Conservation (phyloP, 2,113 vertebrate genomes). For the Eulemur rufifrons region DNA sequence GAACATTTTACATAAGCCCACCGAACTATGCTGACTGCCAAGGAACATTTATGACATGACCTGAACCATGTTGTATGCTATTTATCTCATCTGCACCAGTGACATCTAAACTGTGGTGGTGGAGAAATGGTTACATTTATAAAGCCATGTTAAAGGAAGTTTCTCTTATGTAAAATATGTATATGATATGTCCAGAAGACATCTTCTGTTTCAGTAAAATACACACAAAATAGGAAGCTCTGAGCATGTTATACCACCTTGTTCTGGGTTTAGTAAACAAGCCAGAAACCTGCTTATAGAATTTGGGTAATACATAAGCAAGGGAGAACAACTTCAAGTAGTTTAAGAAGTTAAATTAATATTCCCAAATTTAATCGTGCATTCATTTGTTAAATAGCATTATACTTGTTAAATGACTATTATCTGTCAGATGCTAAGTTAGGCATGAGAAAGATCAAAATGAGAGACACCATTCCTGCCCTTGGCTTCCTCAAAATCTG, state of each 20-base stretch:
- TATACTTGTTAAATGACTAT: background rate
- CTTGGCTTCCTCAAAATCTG: background rate
- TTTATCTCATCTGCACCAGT: background rate
- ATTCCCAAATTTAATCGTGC: background rate
- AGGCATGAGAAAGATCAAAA: background rate
- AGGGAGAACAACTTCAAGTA: background rate
- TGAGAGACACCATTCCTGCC: background rate
- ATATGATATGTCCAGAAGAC: background rate
- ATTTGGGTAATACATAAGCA: background rate
- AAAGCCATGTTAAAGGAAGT: background rate
- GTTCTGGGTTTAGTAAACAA: background rate
- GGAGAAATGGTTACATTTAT: background rate
- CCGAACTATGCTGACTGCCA: background rate
- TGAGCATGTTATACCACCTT: background rate
- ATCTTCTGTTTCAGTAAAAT: background rate
- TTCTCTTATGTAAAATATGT: background rate
- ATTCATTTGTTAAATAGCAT: background rate
- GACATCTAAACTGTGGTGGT: background rate
- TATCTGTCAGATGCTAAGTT: background rate
- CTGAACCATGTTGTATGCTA: background rate
- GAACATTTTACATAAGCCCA: conserved; percentile 5
- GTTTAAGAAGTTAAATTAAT: background rate
- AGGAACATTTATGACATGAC: background rate
- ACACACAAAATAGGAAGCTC: background rate
- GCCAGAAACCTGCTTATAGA: background rate